Percentiles rank a stretch among this genome's conserved stretches.
Conservation (phyloP, 1,140 invertebrate genomes). For the Drosophila carrolli region DNA sequence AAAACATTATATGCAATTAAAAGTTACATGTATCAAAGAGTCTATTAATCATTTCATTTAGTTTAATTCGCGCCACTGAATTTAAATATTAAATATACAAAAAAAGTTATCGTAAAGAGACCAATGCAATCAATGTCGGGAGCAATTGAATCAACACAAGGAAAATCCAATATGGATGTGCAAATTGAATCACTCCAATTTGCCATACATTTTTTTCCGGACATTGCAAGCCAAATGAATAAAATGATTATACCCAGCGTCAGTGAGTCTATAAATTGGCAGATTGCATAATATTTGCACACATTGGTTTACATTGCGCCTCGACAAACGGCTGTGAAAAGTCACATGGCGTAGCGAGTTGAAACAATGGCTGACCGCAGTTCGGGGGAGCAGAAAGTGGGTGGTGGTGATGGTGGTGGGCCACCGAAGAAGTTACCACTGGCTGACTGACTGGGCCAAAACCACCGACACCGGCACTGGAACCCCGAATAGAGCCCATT, state of each 20-base stretch:
- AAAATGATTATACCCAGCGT: constrained; percentile 38
- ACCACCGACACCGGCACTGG: neutral
- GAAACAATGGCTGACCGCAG: constrained; percentile 64
- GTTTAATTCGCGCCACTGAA: constrained; percentile 9
- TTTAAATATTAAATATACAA: constrained; percentile 1
- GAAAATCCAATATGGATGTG: constrained; percentile 17
- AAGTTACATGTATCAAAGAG: neutral
- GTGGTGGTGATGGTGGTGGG: neutral
- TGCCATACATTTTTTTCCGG: constrained; percentile 11
- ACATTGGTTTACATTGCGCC: constrained; percentile 61
- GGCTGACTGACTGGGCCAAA: constrained; percentile 22
- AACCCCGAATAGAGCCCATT: constrained; percentile 26
- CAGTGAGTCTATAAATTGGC: constrained; percentile 23
- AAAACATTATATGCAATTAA: neutral
- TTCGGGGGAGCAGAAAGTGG: constrained; percentile 14
- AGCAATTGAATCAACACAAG: constrained; percentile 27
- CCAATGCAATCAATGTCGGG: constrained; percentile 20
- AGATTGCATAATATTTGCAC: constrained; percentile 67
- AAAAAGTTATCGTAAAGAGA: constrained; percentile 2
- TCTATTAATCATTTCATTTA: constrained; percentile 8
- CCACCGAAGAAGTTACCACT: constrained; percentile 39
- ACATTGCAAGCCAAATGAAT: constrained; percentile 25
- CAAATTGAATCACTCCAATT: constrained; percentile 30
- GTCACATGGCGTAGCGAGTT: constrained; percentile 56
- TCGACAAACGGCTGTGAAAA: constrained; percentile 68